These are phyloP conservation scores for Rutpela maculata DNA, from an alignment of 2,888 invertebrate species.

Conservation along the genomic window DNA sequence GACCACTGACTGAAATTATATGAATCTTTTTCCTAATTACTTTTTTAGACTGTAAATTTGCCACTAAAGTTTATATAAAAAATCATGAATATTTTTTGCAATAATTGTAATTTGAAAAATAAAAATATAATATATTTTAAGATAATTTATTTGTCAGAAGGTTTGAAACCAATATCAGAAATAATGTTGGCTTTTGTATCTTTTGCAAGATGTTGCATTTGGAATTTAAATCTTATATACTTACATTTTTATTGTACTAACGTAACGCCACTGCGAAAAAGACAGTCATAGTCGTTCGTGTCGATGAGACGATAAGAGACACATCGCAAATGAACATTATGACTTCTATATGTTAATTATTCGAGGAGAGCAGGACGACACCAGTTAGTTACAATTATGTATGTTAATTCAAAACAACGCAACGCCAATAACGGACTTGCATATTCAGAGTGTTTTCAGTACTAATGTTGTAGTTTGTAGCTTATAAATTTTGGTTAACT, in stretches of 20 bases:
- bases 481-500: conserved; percentile 60
- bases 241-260: background rate
- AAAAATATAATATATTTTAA: too few relatives aligned
- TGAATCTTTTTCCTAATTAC: too few relatives aligned
- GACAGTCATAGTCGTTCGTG: conserved; percentile 44
- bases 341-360: conserved; percentile 67
- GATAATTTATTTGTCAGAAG: too few relatives aligned
- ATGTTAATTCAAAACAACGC: conserved; percentile 64
- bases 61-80: too few relatives aligned
- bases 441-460: conserved; percentile 60
- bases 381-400: conserved; percentile 67
- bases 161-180: too few relatives aligned
- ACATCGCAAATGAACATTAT: conserved; percentile 65
- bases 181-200: too few relatives aligned
- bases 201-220: too few relatives aligned
- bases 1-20: too few relatives aligned
- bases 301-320: conserved; percentile 51
- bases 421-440: conserved; percentile 61
- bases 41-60: too few relatives aligned
- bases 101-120: too few relatives aligned
- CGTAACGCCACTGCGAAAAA: conserved; percentile 34
- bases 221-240: background rate
- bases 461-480: conserved; percentile 54
- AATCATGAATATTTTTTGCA: too few relatives aligned
- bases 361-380: conserved; percentile 58